Evolutionary conservation across 1,140 invertebrate genomes (phyloP), one percentile per base, ranked within the genome.

Genomic region (Caenorhabditis briggsae): DNA sequence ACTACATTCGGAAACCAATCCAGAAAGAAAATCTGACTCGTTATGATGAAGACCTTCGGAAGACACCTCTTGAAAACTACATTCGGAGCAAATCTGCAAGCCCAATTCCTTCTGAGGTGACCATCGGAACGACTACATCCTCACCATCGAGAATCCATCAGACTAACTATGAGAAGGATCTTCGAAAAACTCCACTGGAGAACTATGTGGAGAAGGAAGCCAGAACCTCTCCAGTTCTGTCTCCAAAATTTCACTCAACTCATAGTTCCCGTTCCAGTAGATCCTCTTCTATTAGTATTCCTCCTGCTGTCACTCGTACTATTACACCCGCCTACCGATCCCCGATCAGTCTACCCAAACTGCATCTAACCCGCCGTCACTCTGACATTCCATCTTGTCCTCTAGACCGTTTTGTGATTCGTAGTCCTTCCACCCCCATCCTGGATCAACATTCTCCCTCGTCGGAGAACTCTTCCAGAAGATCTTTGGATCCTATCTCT

Each of bases 401-500:
- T 25, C 43, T 50, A 18, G 46, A 50, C 20, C n/a, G 33, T 20
- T 23, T 53, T 53, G 46, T 53, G 18, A 16, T 18, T 20, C 70
- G 70, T 33, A 33, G 33, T 78, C 18, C 70, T 53, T 3, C 8
- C 18, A 61, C 20, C 14, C 59, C 59, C 11, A 20, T 50, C 20
- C 9, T 12, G 33, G 23, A 8, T 46, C 6, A 78, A 8, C 2
- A 78, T 78, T 78, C 70, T 78, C 33, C 33, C 33, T 33, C 33
- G 33, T 33, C 33, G 33, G 33, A 33, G 33, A 33, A 33, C 33
- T 33, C 70, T 23, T 50, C 20, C 16, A 14, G 41, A 50, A 50
- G 70, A 46, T 50, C n/a, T 50, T 78, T 78, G 70, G 70, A 50
- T 78, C 18, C 6, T 46, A 46, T 33, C 33, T 33, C 48, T 53